Conservation (phyloP, 2,113 vertebrate genomes). For the Otocyon megalotis region DNA sequence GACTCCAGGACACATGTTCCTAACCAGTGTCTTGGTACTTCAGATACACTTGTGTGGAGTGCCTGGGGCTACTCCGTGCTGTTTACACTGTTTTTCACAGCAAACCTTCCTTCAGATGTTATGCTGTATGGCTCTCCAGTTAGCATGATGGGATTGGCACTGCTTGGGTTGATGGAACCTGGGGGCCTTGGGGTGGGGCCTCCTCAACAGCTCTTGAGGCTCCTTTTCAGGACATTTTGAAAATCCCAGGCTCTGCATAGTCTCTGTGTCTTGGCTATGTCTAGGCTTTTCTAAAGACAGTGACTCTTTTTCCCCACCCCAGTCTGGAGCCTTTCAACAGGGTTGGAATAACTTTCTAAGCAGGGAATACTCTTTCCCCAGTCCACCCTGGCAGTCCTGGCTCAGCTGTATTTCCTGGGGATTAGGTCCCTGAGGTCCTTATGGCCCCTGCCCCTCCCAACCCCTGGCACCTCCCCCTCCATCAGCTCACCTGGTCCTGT, state of each 20-base stretch:
- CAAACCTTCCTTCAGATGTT: background rate
- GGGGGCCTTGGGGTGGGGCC: background rate
- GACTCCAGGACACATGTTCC: background rate
- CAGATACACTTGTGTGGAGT: background rate
- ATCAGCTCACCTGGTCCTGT: constrained; percentile 92
- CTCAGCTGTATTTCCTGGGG: background rate
- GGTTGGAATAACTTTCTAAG: background rate
- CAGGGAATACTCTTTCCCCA: background rate
- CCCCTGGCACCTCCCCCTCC: background rate
- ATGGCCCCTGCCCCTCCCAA: background rate
- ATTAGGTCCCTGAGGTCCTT: background rate
- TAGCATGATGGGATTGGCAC: background rate
- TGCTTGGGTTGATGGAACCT: background rate
- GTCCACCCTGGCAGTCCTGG: background rate
- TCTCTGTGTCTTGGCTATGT: background rate
- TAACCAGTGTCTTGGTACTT: background rate
- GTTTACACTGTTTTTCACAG: constrained; percentile 9
- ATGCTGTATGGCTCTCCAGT: background rate
- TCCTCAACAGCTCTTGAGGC: background rate
- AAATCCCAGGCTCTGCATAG: background rate
- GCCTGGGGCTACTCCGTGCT: background rate
- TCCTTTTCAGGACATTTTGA: background rate
- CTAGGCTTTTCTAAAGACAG: background rate
- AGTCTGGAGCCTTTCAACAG: background rate
- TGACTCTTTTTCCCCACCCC: background rate